Evolutionary conservation across 2,888 invertebrate species (phyloP), one percentile per base, ranked within the genome.

Genomic region (Agrochola lota): DNA sequence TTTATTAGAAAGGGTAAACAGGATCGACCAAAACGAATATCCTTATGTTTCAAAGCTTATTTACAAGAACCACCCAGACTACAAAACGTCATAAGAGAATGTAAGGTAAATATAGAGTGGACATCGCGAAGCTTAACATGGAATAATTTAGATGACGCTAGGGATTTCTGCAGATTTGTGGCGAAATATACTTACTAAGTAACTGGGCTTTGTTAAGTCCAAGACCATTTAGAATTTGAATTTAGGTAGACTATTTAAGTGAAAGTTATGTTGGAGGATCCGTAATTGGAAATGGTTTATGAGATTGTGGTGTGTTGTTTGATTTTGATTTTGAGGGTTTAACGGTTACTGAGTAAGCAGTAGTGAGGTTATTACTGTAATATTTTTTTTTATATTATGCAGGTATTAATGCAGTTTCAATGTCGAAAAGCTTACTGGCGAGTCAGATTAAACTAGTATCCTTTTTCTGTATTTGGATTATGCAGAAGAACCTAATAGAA

Each of bases 21-120:
- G 70, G 67, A 64, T 71, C 72, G 63, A 15, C 40, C 75, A 71
- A 62, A 80, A 81, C 83, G 60, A 52, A 68, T 46, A 6, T 12
- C 68, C 87, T 87, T 93, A 85, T 91, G 87, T 91, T 90, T 89
- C 72, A 86, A 87, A 85, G 82, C 86, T 77, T 84, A 87, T 85
- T 87, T 89, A 89, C 89, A 88, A 91, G 88, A 90, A 86, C 95
- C 95, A 95, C 95, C 95, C 95, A 95, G 94, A 95, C 93, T 88
- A 87, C 90, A 94, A 95, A 95, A 95, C 93, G 92, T 93, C 92
- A 89, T 90, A 92, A 90, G 91, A 90, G 88, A 93, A 90, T 90
- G 88, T 84, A 89, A 85, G 83, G 86, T 92, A 94, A 94, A 95
- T 95, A 94, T 95, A 95, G 93, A 77, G 84, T 52, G 79, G 79